Conservation (phyloP, 2,113 vertebrate genomes). For the Cyprinus carpio region DNA sequence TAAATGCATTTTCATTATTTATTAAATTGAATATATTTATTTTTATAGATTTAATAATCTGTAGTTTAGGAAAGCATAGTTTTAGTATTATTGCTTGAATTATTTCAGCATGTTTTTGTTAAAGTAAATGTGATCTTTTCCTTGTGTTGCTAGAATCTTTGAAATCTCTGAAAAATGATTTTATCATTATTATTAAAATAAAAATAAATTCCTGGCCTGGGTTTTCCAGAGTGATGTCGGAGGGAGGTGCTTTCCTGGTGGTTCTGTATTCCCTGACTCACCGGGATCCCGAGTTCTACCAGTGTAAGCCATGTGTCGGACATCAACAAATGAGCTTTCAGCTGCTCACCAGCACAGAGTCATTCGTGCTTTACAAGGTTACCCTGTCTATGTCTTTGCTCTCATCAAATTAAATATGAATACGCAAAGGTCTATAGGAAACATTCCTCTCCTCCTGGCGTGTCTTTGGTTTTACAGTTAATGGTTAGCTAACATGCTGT, state of each 20-base stretch:
- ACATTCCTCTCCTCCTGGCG: neutral
- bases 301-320: slow-evolving; percentile 76
- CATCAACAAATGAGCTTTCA: slow-evolving; percentile 79
- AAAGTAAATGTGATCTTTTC: neutral
- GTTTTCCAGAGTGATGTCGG: slow-evolving; percentile 82
- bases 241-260: slow-evolving; percentile 84
- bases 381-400: slow-evolving; percentile 52
- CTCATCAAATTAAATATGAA: neutral
- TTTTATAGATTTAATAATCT: too few species aligned
- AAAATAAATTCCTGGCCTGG: neutral
- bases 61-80: neutral
- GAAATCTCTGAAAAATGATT: neutral
- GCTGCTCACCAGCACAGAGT: slow-evolving; percentile 81
- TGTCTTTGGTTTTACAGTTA: too few species aligned
- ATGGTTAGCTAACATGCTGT: neutral
- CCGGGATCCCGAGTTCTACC: slow-evolving; percentile 90
- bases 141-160: neutral
- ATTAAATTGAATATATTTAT: too few species aligned
- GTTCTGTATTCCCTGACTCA: slow-evolving; percentile 86
- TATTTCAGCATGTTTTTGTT: neutral
- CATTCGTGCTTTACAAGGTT: slow-evolving; percentile 85
- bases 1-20: too few species aligned
- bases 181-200: neutral
- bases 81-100: neutral
- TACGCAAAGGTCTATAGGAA: neutral